Base-by-base conservation (phyloP, 1,140 invertebrate species). In the Drosophila biarmipes region DNA sequence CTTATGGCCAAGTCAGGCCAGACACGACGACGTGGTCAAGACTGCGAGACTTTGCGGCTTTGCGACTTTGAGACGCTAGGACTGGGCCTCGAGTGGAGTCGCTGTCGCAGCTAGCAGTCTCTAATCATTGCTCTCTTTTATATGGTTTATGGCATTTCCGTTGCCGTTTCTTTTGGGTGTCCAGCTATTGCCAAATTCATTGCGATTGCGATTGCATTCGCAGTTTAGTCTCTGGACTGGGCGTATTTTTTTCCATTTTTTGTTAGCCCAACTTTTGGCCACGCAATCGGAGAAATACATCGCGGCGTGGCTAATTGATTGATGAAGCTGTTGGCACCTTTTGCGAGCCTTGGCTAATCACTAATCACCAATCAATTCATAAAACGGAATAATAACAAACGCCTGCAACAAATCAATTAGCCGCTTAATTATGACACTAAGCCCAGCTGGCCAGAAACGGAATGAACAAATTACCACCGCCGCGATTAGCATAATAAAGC, bases 371-470 rank as follows among this genome's bases (percentile, higher is more conserved):
- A 87, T 86, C 78, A 79, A 84, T 84, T 79, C 73, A 81, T 73
- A 64, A 71, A 78, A 61, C 59, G 63, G 57, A 77, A 78, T 64
- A 77, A 78, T 77, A 77, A 74, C 72, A 63, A 73, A 79, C 78
- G 85, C 77, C 85, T 84, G 73, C 79, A 89, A 89, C 84, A 89
- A 89, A 89, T 89, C 86, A 89, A 89, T 89, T 89, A 86, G 79
- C 81, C 80, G 79, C 84, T 89, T 89, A 89, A 89, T 84, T 84
- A 87, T 89, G 84, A 89, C 84, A 89, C 84, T 89, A 89, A 89
- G 75, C 76, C 64, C 67, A 67, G 75, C 48, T 59, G 59, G 79
- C 69, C 78, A 74, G 61, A 87, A 55, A 78, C 69, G 59, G 86
- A 87, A 72, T 81, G 71, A 82, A 89, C 82, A 87, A 89, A 89